Evolutionary conservation across 2,797 vertebrate genomes (phyloP).

Genomic region (Fistularia commersonii): DNA sequence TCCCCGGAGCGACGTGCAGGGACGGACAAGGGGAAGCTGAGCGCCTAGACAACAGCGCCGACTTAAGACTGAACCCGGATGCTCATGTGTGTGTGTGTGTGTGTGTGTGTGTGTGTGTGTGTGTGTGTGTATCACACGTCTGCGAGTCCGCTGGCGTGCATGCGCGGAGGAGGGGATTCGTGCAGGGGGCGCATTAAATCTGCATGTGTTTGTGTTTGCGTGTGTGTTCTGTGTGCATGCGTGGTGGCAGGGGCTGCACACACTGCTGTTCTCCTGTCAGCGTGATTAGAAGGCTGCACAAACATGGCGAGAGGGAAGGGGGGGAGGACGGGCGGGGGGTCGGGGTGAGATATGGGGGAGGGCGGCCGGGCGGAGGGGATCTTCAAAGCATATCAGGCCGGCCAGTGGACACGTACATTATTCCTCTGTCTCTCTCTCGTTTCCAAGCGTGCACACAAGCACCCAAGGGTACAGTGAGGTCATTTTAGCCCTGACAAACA

Average conservation of each 20-base stretch:
- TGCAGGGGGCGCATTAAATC: slow-evolving; percentile 47
- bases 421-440: slow-evolving; percentile 5
- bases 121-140: too few relatives aligned
- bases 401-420: slow-evolving; percentile 23
- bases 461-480: slow-evolving; percentile 55
- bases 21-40: slow-evolving; percentile 45
- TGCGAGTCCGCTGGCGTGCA: slow-evolving; percentile 18
- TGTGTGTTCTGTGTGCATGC: slow-evolving; percentile 45
- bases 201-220: slow-evolving; percentile 46
- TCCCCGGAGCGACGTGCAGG: slow-evolving; percentile 42
- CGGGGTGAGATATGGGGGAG: slow-evolving; percentile 1
- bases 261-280: slow-evolving; percentile 61
- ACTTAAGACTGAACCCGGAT: slow-evolving; percentile 3
- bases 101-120: slow-evolving; percentile 14
- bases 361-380: slow-evolving; percentile 16
- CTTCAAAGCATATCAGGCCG: slow-evolving; percentile 37
- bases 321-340: slow-evolving; percentile 5
- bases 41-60: slow-evolving; percentile 20
- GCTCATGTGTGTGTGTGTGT: slow-evolving; percentile 5
- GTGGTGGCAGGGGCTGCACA: slow-evolving; percentile 52
- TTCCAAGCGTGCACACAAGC: background rate
- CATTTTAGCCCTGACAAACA: slow-evolving; percentile 38
- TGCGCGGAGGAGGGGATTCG: slow-evolving; percentile 33
- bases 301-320: slow-evolving; percentile 29
- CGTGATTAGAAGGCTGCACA: slow-evolving; percentile 52